Evolutionary conservation across 1,140 invertebrate genomes (phyloP).

Genomic region (Drosophila bocki): DNA sequence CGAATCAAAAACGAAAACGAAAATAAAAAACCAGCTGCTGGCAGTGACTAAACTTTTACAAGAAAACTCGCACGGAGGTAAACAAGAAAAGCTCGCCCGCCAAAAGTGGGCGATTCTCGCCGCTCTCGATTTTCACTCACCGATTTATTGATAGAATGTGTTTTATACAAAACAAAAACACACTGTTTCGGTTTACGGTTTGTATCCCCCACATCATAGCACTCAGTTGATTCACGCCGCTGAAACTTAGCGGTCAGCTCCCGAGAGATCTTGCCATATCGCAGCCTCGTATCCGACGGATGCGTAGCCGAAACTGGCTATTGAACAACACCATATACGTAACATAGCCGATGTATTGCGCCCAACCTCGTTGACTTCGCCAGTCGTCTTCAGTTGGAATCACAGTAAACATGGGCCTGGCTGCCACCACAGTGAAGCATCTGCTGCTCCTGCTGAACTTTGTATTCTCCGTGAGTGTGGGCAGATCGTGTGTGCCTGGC

Average conservation of each 20-base stretch:
- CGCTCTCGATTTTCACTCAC: conserved; percentile 59
- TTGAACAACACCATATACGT: conserved; percentile 64
- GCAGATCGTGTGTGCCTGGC: not conserved
- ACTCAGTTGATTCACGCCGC: conserved; percentile 63
- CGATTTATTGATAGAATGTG: conserved; percentile 45
- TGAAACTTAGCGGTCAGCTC: conserved; percentile 61
- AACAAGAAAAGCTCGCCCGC: conserved; percentile 53
- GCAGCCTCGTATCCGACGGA: conserved; percentile 22
- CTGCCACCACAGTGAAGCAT: conserved; percentile 76
- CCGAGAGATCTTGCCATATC: conserved; percentile 1
- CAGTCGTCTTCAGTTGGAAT: conserved; percentile 32
- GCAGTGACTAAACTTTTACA: conserved; percentile 61
- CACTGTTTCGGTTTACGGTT: conserved; percentile 35
- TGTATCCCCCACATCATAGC: conserved; percentile 7
- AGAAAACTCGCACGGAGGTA: conserved; percentile 50
- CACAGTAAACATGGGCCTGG: conserved; percentile 67
- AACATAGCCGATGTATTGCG: conserved; percentile 50
- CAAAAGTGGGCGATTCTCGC: conserved; percentile 37
- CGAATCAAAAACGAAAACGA: conserved; percentile 8
- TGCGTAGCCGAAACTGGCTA: conserved; percentile 55
- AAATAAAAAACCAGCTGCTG: conserved; percentile 56
- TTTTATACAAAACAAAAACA: conserved; percentile 60
- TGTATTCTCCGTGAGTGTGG: conserved; percentile 70
- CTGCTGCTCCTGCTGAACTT: conserved; percentile 78
- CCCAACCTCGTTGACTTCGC: conserved; percentile 31